Evolutionary conservation across 2,888 invertebrate genomes (phyloP).

Genomic region (Phortica okadai): DNA sequence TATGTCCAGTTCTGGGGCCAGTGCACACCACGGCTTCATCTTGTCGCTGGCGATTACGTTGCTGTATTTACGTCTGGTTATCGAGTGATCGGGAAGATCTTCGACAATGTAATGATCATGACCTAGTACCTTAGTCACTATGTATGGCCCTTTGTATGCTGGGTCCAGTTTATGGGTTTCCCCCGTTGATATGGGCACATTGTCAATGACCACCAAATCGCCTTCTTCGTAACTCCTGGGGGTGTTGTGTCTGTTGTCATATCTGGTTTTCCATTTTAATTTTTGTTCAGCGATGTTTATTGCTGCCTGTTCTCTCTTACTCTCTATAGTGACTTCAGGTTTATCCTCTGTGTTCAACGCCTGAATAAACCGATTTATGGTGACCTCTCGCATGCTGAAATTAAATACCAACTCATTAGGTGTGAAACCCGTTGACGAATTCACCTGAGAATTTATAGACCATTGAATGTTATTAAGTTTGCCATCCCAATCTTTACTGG

Average conservation of each 20-base stretch:
- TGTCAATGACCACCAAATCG: too few species aligned
- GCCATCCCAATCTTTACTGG: constrained; percentile 43
- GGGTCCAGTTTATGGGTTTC: constrained; percentile 43
- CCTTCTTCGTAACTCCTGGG: too few species aligned
- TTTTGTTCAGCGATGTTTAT: background rate
- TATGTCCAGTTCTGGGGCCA: constrained; percentile 29
- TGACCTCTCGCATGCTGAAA: constrained; percentile 43
- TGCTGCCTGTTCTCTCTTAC: background rate
- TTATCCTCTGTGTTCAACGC: constrained; percentile 35
- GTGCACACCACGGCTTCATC: constrained; percentile 41
- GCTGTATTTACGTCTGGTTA: too few species aligned
- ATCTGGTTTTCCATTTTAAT: constrained; percentile 20
- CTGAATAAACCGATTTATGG: constrained; percentile 36
- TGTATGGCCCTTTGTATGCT: constrained; percentile 40
- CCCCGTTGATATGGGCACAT: too few species aligned
- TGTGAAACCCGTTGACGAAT: constrained; percentile 36
- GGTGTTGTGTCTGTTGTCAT: too few species aligned
- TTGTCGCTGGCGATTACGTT: constrained; percentile 42
- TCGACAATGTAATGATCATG: constrained; percentile 41
- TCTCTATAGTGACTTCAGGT: background rate
- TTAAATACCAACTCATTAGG: constrained; percentile 50
- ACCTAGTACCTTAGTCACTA: constrained; percentile 38
- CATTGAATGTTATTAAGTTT: constrained; percentile 44
- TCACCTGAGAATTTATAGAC: constrained; percentile 45
- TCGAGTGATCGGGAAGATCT: constrained; percentile 38